Percentiles rank a stretch among this genome's conserved stretches.
phyloP scores from a whole-genome alignment of 2,888 invertebrate genomes.

The Habrosyne pyritoides region DNA sequence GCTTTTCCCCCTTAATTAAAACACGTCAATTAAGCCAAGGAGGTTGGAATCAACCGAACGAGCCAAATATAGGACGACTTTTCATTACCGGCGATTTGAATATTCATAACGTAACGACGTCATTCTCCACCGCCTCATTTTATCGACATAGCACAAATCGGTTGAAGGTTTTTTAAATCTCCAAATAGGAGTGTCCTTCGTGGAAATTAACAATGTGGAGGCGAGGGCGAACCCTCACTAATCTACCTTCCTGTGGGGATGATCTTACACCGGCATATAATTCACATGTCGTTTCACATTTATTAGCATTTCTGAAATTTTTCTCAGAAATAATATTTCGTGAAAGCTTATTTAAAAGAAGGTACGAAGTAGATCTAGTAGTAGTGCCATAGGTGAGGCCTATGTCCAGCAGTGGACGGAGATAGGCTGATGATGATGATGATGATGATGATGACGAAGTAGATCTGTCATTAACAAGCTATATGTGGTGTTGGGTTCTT shows the following conservation, averaged over 20 bases:
- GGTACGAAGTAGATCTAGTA: too few relatives aligned
- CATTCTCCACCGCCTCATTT: constrained; percentile 44
- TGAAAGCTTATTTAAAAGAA: background rate
- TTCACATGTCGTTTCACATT: background rate
- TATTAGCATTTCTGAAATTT: background rate
- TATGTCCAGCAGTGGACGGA: too few relatives aligned
- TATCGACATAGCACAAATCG: constrained; percentile 35
- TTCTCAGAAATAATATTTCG: too few relatives aligned
- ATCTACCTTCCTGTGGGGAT: background rate
- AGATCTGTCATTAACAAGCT: too few relatives aligned
- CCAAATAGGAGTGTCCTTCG: constrained; percentile 16
- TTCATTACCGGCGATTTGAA: constrained; percentile 63
- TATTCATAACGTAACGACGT: constrained; percentile 57
- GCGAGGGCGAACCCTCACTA: background rate
- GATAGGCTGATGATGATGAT: too few relatives aligned
- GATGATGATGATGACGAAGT: too few relatives aligned
- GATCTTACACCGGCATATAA: background rate
- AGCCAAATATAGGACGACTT: constrained; percentile 61
- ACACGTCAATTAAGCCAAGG: constrained; percentile 30
- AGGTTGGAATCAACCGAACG: constrained; percentile 42
- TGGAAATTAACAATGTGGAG: constrained; percentile 11
- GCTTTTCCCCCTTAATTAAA: constrained; percentile 13
- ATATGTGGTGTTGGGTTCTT: too few relatives aligned
- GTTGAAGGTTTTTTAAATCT: constrained; percentile 23
- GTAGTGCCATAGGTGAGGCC: too few relatives aligned